These are phyloP conservation scores for Drosophila nannoptera DNA, from an alignment of 1,140 invertebrate species.

Conservation along the genomic window DNA sequence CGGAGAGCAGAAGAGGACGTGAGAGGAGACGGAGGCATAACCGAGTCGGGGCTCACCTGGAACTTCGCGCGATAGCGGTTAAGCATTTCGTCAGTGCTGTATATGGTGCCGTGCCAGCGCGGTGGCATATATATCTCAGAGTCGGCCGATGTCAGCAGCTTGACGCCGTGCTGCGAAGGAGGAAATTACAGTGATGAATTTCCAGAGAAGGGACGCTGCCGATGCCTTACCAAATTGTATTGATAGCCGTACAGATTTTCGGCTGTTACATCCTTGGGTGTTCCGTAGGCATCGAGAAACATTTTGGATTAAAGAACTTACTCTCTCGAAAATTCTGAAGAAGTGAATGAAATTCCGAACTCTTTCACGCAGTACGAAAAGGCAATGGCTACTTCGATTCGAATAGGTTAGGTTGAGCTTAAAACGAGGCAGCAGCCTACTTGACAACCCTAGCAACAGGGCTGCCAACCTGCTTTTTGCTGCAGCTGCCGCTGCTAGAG, in stretches of 20 bases:
- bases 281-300: slow-evolving; percentile 51
- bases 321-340: too few species aligned
- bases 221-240: slow-evolving; percentile 45
- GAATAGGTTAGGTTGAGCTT: too few species aligned
- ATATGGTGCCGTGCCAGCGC: slow-evolving; percentile 57
- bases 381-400: too few species aligned
- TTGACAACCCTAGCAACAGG: too few species aligned
- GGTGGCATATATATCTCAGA: slow-evolving; percentile 44
- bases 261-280: slow-evolving; percentile 52
- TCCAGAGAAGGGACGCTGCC: neutral
- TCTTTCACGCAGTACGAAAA: too few species aligned
- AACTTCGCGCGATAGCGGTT: slow-evolving; percentile 41
- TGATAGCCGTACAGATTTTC: slow-evolving; percentile 41
- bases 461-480: slow-evolving; percentile 20
- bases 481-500: slow-evolving; percentile 13
- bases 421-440: too few species aligned
- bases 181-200: too few species aligned
- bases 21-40: neutral
- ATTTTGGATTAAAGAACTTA: slow-evolving; percentile 14
- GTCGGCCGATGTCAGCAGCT: slow-evolving; percentile 55
- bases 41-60: slow-evolving; percentile 24
- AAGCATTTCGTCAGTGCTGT: slow-evolving; percentile 52
- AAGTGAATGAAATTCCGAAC: too few species aligned
- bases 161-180: slow-evolving; percentile 39
- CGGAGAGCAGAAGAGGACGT: neutral